Conservation (phyloP, 1,140 invertebrate genomes). For the Hyles vespertilio region DNA sequence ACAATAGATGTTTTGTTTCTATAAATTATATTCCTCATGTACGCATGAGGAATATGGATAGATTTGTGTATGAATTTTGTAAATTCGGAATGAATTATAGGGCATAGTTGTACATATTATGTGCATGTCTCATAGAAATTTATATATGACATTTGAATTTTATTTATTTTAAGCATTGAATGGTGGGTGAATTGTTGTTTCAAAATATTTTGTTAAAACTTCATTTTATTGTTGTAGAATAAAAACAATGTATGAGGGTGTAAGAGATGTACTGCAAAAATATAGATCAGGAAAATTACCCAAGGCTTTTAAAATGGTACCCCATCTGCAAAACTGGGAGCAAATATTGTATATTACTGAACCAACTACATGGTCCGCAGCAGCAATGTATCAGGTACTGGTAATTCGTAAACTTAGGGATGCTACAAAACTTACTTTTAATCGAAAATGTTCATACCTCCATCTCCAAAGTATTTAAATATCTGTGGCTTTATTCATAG, state of each 20-base stretch:
- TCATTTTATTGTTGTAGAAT: constrained; percentile 62
- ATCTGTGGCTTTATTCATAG: too few relatives aligned
- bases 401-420: not conserved
- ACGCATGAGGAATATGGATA: too few relatives aligned
- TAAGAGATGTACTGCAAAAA: constrained; percentile 88
- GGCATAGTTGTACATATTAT: too few relatives aligned
- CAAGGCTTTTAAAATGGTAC: constrained; percentile 98
- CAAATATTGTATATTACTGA: constrained; percentile 94
- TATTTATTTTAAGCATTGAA: constrained; percentile 5
- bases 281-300: constrained; percentile 98
- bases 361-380: constrained; percentile 90
- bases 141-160: not conserved
- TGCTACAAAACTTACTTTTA: too few relatives aligned
- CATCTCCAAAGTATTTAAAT: too few relatives aligned
- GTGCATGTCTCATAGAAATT: not conserved
- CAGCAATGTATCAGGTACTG: constrained; percentile 92
- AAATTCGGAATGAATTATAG: too few relatives aligned
- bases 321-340: constrained; percentile 96
- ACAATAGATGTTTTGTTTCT: too few relatives aligned
- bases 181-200: too few relatives aligned
- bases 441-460: too few relatives aligned
- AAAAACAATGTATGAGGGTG: constrained; percentile 91
- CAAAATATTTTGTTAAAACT: constrained; percentile 1
- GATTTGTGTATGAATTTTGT: too few relatives aligned
- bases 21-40: too few relatives aligned